Evolutionary conservation across 2,797 vertebrate species (phyloP).

Genomic region (Microcaecilia unicolor): DNA sequence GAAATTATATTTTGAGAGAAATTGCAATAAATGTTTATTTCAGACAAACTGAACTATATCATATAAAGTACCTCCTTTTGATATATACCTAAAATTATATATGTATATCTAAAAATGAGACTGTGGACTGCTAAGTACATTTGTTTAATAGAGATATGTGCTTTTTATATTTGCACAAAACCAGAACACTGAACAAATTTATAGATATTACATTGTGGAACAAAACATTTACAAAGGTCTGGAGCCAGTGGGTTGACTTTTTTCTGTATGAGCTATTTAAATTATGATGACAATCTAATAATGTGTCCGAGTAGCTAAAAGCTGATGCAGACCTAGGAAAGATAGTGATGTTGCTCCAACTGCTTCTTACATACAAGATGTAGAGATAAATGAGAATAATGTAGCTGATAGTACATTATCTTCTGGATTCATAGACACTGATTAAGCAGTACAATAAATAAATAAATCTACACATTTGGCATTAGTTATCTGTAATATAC

Average conservation of each 20-base stretch:
- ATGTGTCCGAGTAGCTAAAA: constrained; percentile 43
- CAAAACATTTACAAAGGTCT: constrained; percentile 34
- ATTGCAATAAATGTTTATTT: too few species aligned
- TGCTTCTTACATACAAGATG: constrained; percentile 49
- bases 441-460: too few species aligned
- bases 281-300: constrained; percentile 60
- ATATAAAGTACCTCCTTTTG: too few species aligned
- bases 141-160: too few species aligned
- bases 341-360: constrained; percentile 30
- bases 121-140: too few species aligned
- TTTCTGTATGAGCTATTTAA: constrained; percentile 45
- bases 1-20: too few species aligned
- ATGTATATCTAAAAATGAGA: too few species aligned
- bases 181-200: constrained; percentile 20
- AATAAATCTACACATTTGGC: too few species aligned
- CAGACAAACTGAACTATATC: too few species aligned
- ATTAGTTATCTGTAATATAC: too few species aligned
- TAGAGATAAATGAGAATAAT: constrained; percentile 55
- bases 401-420: constrained; percentile 42
- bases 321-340: constrained; percentile 43
- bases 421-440: constrained; percentile 37
- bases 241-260: constrained; percentile 29
- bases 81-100: too few species aligned
- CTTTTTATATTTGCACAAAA: too few species aligned
- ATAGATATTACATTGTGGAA: constrained; percentile 26